phyloP scores from a whole-genome alignment of 2,888 invertebrate genomes.

The Eupithecia vulgata region DNA sequence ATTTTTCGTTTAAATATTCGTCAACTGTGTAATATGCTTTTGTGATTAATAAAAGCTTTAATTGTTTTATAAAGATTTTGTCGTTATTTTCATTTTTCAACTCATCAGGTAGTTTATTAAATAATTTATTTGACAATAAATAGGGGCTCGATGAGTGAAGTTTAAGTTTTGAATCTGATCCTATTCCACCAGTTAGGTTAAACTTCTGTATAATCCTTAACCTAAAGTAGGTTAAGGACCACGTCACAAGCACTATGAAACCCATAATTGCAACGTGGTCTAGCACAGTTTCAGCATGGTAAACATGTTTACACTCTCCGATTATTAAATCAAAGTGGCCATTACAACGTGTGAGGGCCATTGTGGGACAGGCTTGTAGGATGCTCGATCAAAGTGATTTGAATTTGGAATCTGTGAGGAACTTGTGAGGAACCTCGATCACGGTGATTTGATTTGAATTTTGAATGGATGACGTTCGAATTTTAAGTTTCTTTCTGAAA shows the following conservation, averaged over 20 bases:
- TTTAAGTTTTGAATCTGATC: no score
- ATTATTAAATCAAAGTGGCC: slow-evolving; percentile 24
- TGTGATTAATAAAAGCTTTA: no score
- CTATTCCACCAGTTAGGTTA: no score
- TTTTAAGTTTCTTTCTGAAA: background rate
- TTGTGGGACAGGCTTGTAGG: background rate
- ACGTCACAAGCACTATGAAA: background rate
- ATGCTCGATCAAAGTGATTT: background rate
- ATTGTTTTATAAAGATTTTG: no score
- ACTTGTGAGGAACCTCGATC: background rate
- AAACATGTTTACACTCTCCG: slow-evolving; percentile 45
- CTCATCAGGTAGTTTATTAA: no score
- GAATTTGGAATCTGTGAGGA: background rate
- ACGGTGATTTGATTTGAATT: background rate
- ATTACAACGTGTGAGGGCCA: slow-evolving; percentile 25
- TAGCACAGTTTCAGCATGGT: slow-evolving; percentile 40
- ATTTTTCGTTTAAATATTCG: no score
- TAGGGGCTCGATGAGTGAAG: no score
- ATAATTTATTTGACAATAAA: no score
- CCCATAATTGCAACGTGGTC: slow-evolving; percentile 54
- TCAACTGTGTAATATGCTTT: no score
- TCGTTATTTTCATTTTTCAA: no score
- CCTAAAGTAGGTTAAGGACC: no score
- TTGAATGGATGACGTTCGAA: background rate
- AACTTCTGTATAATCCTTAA: no score